Base-by-base conservation (phyloP, 2,113 vertebrate genomes). In the Xiphophorus maculatus region DNA sequence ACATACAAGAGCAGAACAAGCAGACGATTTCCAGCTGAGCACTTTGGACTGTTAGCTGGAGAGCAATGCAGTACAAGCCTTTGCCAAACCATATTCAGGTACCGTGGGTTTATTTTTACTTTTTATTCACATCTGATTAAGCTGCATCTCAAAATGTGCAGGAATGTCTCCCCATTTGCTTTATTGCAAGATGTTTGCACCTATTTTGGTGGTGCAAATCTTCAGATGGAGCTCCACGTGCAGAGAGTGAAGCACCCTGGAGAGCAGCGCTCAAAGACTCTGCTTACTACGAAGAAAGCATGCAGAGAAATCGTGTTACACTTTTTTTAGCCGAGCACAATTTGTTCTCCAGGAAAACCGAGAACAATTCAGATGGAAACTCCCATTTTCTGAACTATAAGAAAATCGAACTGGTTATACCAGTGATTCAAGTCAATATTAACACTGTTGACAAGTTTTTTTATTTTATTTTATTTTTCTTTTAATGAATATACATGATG, bases 151-250 rank as follows among this genome's bases (percentile, higher is more conserved):
- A 29, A 29, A 79, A 74, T 40, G 37, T 86, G 83, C 79, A 77
- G 70, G 71, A 84, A 86, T 83, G 77, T 82, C 4, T 87, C 74
- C 79, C 77, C 68, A 71, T 70, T 37, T 85, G 83, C 82, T 85
- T 89, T 80, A 78, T 76, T 89, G 84, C 73, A 73, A 83, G 80
- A 81, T 71, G 82, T 90, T 90, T 89, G 88, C 85, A 87, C 22
- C 87, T 91, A 89, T 90, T 93, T 92, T 84, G 68, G 87, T 83
- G 73, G 78, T 75, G 75, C 84, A 82, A 73, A 76, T 81, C 87
- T 89, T 93, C 88, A 91, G 79, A 85, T 90, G 83, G 74, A 88
- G 76, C 86, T 84, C 84, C 61, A 73, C 42, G 28, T 74, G 80
- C 80, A 76, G 70, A 42, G 51, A 67, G 69, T 77, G 29, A 5